Base-by-base conservation (phyloP, 2,888 invertebrate genomes). In the Coelogynopora nodosa region DNA sequence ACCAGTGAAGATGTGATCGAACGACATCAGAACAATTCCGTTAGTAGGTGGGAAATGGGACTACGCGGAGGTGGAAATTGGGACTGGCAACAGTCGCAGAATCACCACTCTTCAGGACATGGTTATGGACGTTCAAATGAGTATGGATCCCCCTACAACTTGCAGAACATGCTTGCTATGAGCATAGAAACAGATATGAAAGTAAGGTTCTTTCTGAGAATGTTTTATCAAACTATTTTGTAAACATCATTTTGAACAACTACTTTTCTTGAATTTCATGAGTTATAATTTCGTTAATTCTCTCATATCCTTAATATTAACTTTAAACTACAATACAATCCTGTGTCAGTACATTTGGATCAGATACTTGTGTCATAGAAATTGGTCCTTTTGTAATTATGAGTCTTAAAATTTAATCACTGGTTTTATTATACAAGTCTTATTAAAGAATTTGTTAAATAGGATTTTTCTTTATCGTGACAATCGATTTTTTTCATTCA, bases 1-100 rank as follows among this genome's bases (percentile, higher is more conserved):
- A 74, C 5, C 23, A 74, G 74, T 74, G 74, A 74, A 26, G 27
- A 74, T 5, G 18, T 26, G 18, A 23, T 23, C 5, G 74, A 74
- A 2, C 5, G 5, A 18, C 18, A 5, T 5, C 74, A 74, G 74
- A 26, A 74, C 23, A 5, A 5, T 23, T 23, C 23, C 23, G 23
- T 74, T 2, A 74, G 74, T 74, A 10, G 74, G 27, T 74, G 74
- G 74, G 74, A 74, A 74, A 74, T 74, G 74, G 74, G 74, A 5
- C 74, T 74, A 2, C 74, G 74, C 5, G 74, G 74, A 23, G 74
- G 74, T 13, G 23, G 5, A 23, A 23, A 74, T 26, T 49, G 18
- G 5, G 23, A 74, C 23, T 74, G 74, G 74, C 5, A 74, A n/a
- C 27, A 13, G 74, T 10, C 10, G 18, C 74, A 13, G 18, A 5